Percentiles rank a stretch among this genome's conserved stretches.
phyloP scores from a whole-genome alignment of 2,888 invertebrate species.

The Pandemis heparana region DNA sequence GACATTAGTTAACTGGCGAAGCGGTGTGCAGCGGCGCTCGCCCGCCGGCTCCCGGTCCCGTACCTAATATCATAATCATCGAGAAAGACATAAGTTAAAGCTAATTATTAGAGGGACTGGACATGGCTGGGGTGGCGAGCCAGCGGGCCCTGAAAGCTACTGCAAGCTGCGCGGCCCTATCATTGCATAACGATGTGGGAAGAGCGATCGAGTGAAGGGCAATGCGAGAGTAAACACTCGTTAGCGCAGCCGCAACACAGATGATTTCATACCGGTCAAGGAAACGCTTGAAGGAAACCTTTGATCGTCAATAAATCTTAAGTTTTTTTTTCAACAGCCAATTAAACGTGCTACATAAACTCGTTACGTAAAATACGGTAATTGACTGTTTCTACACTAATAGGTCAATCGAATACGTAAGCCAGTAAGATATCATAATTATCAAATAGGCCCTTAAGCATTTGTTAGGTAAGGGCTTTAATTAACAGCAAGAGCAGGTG shows the following conservation, averaged over 20 bases:
- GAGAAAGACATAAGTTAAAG: slow-evolving; percentile 55
- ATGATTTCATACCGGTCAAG: slow-evolving; percentile 82
- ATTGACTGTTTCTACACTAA: slow-evolving; percentile 38
- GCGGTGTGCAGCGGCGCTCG: slow-evolving; percentile 44
- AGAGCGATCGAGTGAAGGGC: slow-evolving; percentile 69
- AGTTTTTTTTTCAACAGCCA: slow-evolving; percentile 51
- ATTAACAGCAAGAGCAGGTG: slow-evolving; percentile 15
- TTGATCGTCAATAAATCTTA: slow-evolving; percentile 47
- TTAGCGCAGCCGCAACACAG: slow-evolving; percentile 59
- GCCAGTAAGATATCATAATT: slow-evolving; percentile 39
- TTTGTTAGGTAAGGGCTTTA: slow-evolving; percentile 62
- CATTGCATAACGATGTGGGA: slow-evolving; percentile 70
- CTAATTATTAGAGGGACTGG: slow-evolving; percentile 54
- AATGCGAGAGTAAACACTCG: slow-evolving; percentile 70
- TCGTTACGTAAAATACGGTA: slow-evolving; percentile 41
- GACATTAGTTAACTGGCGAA: slow-evolving; percentile 61
- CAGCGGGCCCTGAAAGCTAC: slow-evolving; percentile 62
- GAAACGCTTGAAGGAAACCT: slow-evolving; percentile 67
- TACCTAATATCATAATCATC: slow-evolving; percentile 65
- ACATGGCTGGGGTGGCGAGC: neutral
- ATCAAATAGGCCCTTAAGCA: slow-evolving; percentile 57
- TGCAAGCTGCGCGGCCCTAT: slow-evolving; percentile 54
- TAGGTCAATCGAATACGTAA: slow-evolving; percentile 39
- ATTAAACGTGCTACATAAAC: slow-evolving; percentile 33
- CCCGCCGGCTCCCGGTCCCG: slow-evolving; percentile 33